Percentiles rank a stretch among this genome's conserved stretches.
These are phyloP conservation scores for Ammospiza maritima DNA, from an alignment of 2,797 vertebrate genomes.

Conservation along the genomic window DNA sequence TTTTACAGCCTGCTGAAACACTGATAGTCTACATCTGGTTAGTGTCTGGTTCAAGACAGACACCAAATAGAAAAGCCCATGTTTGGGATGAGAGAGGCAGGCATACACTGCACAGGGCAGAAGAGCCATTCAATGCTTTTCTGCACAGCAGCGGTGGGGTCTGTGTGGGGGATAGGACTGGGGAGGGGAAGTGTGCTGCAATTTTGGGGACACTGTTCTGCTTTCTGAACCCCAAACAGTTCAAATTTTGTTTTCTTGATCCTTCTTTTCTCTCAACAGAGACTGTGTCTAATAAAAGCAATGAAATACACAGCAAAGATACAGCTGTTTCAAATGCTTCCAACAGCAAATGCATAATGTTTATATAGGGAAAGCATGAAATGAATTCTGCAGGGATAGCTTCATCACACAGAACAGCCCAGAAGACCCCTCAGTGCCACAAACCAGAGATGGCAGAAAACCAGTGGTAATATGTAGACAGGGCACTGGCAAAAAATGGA, in stretches of 20 bases:
- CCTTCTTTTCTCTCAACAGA: not conserved
- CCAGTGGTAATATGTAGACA: not conserved
- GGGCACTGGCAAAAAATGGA: not conserved
- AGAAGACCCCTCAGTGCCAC: not conserved
- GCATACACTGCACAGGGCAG: not conserved
- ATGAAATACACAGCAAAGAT: not conserved
- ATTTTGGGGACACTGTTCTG: not conserved
- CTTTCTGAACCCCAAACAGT: not conserved
- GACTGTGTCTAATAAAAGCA: not conserved
- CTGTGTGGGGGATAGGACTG: not conserved
- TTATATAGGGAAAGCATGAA: not conserved
- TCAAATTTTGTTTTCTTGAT: not conserved
- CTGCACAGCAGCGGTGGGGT: rapidly evolving
- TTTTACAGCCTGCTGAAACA: slow-evolving; percentile 57
- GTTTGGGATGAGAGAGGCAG: slow-evolving; percentile 35
- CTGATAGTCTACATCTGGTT: slow-evolving; percentile 44
- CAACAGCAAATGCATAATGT: not conserved
- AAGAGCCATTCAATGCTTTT: not conserved
- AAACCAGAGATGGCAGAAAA: not conserved
- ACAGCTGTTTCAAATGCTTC: not conserved
- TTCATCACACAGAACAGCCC: not conserved
- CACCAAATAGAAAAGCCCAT: slow-evolving; percentile 10
- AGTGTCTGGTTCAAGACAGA: slow-evolving; percentile 30
- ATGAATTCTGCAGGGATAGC: not conserved
- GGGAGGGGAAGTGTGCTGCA: not conserved